Base-by-base conservation (phyloP, 2,797 vertebrate genomes). In the Anabacerthia variegaticeps region DNA sequence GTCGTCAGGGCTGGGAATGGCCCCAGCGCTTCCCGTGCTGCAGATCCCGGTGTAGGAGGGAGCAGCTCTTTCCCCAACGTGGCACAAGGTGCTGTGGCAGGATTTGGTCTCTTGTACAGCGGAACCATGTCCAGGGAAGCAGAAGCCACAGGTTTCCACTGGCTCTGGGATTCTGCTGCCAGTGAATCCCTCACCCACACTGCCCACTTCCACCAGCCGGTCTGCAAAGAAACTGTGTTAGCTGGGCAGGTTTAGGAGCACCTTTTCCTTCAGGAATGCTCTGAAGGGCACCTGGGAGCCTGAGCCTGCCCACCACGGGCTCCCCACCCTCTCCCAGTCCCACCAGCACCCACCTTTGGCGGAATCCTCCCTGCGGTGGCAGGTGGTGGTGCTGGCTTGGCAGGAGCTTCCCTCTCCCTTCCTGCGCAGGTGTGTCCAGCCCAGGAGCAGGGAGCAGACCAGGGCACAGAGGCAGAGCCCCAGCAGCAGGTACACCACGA, bases 131-230 rank as follows among this genome's bases (percentile, higher is more conserved):
- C 98, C 97, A 0, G 97, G 97, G 92, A 98, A 98, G 93, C 98
- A 98, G 91, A 98, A 98, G 88, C 97, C 96, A 14, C 98, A 98
- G 3, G 98, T 98, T 93, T 98, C 98, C 39, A 97, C 96, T 0
- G 97, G 97, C n/a, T 98, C 97, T 0, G 96, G 97, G 6, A 77
- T 73, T 39, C 67, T 93, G 88, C 82, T 88, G 59, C 87, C 39
- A 0, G 76, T 66, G 65, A 79, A 95, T 32, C 82, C 74, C 0
- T 85, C 92, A 7, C 19, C 71, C 4, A 87, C 69, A 1, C 94
- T 92, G 49, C 94, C 95, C 0, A 67, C 95, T 80, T 98, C 97
- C 95, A 93, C 91, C 54, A 95, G 73, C 5, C 21, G 80, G 67
- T 96, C 98, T 98, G 96, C 34, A 58, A 66, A 63, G 2, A 16